A percentile compares a stretch with the other conserved stretches of the same genome.
Evolutionary conservation across 2,113 vertebrate genomes (phyloP).

Genomic region (Podilymbus podiceps): DNA sequence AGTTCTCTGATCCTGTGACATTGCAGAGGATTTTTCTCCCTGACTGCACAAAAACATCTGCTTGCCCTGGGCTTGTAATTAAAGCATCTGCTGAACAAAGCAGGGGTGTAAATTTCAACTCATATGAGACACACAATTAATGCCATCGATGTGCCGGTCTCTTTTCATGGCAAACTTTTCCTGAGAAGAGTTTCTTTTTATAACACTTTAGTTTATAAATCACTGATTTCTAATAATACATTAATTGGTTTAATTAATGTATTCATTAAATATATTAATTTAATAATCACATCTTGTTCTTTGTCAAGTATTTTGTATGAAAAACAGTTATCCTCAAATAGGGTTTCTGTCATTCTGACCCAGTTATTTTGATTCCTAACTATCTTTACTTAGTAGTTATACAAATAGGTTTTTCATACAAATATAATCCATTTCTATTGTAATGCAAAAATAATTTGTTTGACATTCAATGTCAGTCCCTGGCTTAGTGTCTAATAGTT

Average conservation of each 20-base stretch:
- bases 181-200: background rate
- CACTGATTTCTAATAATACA: background rate
- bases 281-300: background rate
- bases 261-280: background rate
- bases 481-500: background rate
- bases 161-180: background rate
- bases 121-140: background rate
- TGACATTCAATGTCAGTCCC: background rate
- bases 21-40: background rate
- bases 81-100: slow-evolving; percentile 40
- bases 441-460: slow-evolving; percentile 19
- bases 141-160: fast-evolving
- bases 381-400: background rate
- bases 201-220: background rate
- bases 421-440: background rate
- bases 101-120: background rate
- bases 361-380: background rate
- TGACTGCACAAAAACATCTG: background rate
- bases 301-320: background rate
- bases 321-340: background rate
- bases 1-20: background rate
- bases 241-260: background rate
- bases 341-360: background rate
- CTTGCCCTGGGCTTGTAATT: background rate
- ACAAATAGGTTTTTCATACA: background rate